A percentile compares a stretch with the other conserved stretches of the same genome.
phyloP scores from a whole-genome alignment of 2,888 invertebrate species.

The Entomobrya proxima region DNA sequence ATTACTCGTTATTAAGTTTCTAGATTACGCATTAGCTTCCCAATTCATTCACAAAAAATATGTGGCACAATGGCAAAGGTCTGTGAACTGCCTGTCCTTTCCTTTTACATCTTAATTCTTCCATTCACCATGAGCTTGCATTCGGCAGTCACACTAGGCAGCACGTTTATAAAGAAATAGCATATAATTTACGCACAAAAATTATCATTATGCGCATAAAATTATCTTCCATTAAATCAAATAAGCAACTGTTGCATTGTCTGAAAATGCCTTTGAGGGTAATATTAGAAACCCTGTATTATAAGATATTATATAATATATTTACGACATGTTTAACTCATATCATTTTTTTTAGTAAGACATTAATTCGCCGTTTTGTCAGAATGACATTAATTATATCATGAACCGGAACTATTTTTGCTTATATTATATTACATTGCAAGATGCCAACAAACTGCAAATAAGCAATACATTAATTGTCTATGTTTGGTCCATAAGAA shows the following conservation, averaged over 20 bases:
- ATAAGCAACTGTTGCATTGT: not conserved
- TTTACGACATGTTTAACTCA: too few relatives aligned
- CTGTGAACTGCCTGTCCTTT: slow-evolving; percentile 49
- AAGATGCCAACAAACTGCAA: not conserved
- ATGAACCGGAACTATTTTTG: slow-evolving; percentile 13
- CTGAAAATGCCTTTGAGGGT: not conserved
- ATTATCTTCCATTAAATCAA: not conserved
- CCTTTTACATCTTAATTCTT: not conserved
- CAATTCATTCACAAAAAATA: slow-evolving; percentile 49
- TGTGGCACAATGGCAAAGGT: slow-evolving; percentile 64
- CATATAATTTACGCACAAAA: not conserved
- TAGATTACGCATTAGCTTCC: slow-evolving; percentile 23
- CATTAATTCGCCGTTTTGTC: not conserved
- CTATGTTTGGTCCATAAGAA: not conserved
- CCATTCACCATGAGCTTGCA: too few relatives aligned
- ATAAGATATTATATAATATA: too few relatives aligned
- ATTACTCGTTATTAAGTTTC: not conserved
- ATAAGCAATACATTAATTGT: not conserved
- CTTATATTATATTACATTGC: not conserved
- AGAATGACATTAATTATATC: not conserved
- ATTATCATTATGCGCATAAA: slow-evolving; percentile 19
- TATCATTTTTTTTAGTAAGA: too few relatives aligned
- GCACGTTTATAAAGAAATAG: not conserved
- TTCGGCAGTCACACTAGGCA: not conserved
- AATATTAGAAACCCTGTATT: too few relatives aligned